Evolutionary conservation across 2,113 vertebrate genomes (phyloP).

Genomic region (Dolichallabes microphthalmus): DNA sequence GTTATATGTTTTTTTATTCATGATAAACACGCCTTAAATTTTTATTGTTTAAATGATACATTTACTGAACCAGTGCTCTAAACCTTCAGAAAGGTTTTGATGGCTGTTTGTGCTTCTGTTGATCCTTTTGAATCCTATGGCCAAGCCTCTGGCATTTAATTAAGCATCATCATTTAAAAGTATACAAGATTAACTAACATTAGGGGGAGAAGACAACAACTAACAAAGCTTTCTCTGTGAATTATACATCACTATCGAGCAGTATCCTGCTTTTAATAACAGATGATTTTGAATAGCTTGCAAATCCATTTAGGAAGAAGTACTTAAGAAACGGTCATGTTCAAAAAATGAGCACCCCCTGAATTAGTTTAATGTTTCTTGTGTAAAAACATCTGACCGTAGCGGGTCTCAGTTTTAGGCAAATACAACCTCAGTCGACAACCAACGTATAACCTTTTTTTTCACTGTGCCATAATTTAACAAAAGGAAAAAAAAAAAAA

Average conservation of each 20-base stretch:
- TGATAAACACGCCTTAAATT: background rate
- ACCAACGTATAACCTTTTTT: too few relatives aligned
- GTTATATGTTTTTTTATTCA: background rate
- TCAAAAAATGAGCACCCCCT: too few relatives aligned
- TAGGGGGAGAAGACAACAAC: background rate
- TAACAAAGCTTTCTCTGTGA: background rate
- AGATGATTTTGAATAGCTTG: background rate
- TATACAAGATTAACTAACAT: background rate
- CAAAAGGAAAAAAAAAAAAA: too few relatives aligned
- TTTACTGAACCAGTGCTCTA: background rate
- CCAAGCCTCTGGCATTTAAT: constrained; percentile 1
- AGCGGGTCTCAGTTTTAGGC: too few relatives aligned
- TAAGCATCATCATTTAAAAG: constrained; percentile 10
- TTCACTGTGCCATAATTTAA: too few relatives aligned
- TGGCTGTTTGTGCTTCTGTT: background rate
- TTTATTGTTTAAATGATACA: background rate
- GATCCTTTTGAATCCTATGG: constrained; percentile 1
- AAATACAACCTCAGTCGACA: too few relatives aligned
- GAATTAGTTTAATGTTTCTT: too few relatives aligned
- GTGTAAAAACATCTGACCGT: too few relatives aligned
- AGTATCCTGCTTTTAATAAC: background rate
- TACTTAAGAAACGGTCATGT: too few relatives aligned
- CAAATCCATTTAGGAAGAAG: constrained; percentile 2
- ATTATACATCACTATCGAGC: background rate
- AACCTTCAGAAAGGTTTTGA: background rate